These are phyloP conservation scores for Ophioninae sp. DNA, from an alignment of 2,888 invertebrate genomes.

Conservation along the genomic window DNA sequence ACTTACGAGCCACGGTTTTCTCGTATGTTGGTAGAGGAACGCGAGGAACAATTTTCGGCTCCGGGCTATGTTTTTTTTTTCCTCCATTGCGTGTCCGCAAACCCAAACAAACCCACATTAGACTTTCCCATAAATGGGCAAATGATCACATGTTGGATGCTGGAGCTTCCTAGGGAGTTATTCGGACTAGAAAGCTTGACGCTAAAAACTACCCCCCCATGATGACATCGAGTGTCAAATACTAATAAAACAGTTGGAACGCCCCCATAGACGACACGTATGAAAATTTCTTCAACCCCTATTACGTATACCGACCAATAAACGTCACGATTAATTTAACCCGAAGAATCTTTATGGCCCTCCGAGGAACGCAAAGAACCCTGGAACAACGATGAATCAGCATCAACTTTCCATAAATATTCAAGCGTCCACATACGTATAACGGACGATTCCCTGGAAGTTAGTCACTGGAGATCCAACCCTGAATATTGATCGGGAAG, in stretches of 20 bases:
- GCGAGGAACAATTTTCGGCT: constrained; percentile 4
- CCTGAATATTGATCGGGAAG: no score
- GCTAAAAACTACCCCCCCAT: not conserved
- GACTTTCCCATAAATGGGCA: not conserved
- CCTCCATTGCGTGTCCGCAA: not conserved
- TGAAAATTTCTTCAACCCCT: not conserved
- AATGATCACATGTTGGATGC: not conserved
- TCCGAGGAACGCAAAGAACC: not conserved
- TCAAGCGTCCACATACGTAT: not conserved
- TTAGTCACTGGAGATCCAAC: no score
- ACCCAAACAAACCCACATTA: not conserved
- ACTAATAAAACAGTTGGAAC: no score
- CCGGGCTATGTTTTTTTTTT: not conserved
- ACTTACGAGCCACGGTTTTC: constrained; percentile 35
- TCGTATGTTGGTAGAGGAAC: constrained; percentile 11
- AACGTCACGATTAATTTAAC: not conserved
- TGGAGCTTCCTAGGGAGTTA: not conserved
- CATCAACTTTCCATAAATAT: constrained; percentile 27
- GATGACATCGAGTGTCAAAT: not conserved
- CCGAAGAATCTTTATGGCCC: not conserved
- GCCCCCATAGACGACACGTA: not conserved
- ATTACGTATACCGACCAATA: not conserved
- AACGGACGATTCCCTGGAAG: not conserved
- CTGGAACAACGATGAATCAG: constrained; percentile 18
- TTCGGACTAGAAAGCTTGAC: not conserved